Conservation (phyloP, 2,113 vertebrate species). For the Bujurquina vittata region DNA sequence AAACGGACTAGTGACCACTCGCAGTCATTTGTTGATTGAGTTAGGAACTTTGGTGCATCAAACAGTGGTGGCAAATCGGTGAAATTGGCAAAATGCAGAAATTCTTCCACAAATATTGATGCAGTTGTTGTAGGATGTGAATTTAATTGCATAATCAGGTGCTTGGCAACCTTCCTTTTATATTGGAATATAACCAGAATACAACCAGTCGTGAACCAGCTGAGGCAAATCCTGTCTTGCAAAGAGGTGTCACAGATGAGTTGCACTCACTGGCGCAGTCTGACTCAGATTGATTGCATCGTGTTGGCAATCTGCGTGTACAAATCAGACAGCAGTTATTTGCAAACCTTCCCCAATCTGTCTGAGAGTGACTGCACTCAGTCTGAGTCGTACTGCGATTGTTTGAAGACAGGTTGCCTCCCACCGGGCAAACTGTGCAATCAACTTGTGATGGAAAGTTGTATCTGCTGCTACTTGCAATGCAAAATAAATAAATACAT, state of each 20-base stretch:
- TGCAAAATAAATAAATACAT: no score
- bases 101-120: no score
- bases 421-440: neutral
- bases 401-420: neutral
- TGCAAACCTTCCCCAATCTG: neutral
- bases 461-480: no score
- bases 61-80: no score
- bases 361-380: neutral
- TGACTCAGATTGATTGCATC: neutral
- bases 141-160: no score
- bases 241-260: neutral
- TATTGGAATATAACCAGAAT: no score
- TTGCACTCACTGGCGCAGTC: neutral
- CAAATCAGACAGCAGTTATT: neutral
- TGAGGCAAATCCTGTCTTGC: neutral
- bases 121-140: no score
- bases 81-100: no score
- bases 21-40: neutral
- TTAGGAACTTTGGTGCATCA: neutral
- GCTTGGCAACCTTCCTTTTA: no score
- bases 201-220: neutral
- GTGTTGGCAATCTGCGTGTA: neutral
- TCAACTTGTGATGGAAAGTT: no score
- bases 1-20: neutral
- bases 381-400: neutral